phyloP scores from a whole-genome alignment of 2,113 vertebrate species.

The Heptranchias perlo region DNA sequence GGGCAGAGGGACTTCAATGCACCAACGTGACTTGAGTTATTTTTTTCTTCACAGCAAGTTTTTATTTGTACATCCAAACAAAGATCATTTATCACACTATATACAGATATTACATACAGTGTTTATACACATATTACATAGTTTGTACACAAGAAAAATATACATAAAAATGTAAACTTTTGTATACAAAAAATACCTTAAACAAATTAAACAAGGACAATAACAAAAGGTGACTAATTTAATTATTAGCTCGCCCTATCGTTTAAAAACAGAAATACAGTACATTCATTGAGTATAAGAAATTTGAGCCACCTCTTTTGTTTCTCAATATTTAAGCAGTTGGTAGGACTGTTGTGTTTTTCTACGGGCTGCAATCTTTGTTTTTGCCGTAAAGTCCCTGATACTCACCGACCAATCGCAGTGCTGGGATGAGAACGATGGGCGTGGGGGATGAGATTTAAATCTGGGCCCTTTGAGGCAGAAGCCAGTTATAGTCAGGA shows the following conservation, averaged over 20 bases:
- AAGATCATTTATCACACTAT: slow-evolving; percentile 99
- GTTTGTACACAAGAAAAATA: slow-evolving; percentile 99
- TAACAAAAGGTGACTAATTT: slow-evolving; percentile 99
- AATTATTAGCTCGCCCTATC: slow-evolving; percentile 83
- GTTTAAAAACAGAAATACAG: slow-evolving; percentile 89
- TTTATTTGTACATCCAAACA: slow-evolving; percentile 99
- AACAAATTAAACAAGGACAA: slow-evolving; percentile 99
- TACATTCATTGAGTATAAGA: slow-evolving; percentile 98
- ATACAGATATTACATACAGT: slow-evolving; percentile 99
- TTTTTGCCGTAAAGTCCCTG: slow-evolving; percentile 23
- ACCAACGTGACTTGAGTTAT: neutral
- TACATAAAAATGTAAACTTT: slow-evolving; percentile 99
- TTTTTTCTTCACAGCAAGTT: slow-evolving; percentile 95
- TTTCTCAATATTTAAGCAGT: slow-evolving; percentile 29
- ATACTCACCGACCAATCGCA: neutral
- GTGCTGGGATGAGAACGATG: neutral
- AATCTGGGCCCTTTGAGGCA: neutral
- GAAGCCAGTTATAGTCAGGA: neutral
- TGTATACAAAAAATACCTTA: slow-evolving; percentile 99
- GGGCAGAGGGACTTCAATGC: neutral
- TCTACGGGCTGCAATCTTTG: slow-evolving; percentile 21
- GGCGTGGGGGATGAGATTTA: neutral
- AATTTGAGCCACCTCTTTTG: slow-evolving; percentile 41
- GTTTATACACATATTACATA: slow-evolving; percentile 99
- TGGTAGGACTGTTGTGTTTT: neutral